phyloP scores from a whole-genome alignment of 1,140 invertebrate species.

The Teleopsis dalmanni region DNA sequence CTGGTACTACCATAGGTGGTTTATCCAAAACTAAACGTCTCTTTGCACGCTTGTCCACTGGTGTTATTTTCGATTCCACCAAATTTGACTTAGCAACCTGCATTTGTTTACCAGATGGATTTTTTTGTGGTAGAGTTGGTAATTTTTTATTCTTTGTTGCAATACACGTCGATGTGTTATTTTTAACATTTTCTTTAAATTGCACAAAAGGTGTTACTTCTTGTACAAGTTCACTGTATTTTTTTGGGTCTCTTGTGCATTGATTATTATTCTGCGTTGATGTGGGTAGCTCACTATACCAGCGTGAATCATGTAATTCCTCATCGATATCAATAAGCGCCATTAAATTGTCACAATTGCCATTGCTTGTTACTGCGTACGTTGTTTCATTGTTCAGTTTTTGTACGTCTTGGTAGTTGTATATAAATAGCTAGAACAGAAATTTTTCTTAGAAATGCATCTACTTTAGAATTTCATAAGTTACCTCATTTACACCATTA shows the following conservation, averaged over 20 bases:
- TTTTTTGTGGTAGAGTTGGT: background rate
- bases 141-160: background rate
- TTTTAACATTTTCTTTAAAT: constrained; percentile 10
- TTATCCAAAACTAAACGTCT: background rate
- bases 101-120: background rate
- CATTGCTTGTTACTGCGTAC: no score
- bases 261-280: background rate
- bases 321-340: constrained; percentile 24
- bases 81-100: background rate
- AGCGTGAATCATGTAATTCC: constrained; percentile 33
- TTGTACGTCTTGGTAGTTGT: constrained; percentile 1
- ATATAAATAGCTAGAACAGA: background rate
- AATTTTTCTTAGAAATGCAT: background rate
- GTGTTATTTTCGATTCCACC: background rate
- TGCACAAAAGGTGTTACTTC: constrained; percentile 6
- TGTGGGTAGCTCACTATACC: constrained; percentile 21
- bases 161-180: background rate
- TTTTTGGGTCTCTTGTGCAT: background rate
- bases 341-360: constrained; percentile 2
- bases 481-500: background rate
- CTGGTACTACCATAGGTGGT: background rate
- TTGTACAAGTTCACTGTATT: constrained; percentile 1
- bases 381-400: background rate
- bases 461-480: background rate
- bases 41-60: background rate